Percentiles rank a stretch among this genome's conserved stretches.
These are phyloP conservation scores for Apistogramma diplotaenia DNA, from an alignment of 2,113 vertebrate genomes.

Conservation along the genomic window DNA sequence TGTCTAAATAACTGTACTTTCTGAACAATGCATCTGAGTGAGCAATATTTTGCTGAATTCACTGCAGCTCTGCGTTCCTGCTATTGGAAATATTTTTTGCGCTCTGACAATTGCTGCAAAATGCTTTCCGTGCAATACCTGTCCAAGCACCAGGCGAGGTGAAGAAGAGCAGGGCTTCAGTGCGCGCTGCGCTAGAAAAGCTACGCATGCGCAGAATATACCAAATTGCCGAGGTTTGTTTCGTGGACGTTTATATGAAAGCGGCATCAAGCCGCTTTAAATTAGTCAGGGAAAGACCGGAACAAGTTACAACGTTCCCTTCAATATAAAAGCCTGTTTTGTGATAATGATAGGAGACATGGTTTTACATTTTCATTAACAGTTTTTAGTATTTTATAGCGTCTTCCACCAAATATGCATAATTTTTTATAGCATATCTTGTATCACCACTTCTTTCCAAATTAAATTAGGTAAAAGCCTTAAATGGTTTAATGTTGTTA, in stretches of 20 bases:
- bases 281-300: neutral
- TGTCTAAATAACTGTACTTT: neutral
- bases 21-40: neutral
- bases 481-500: too few species aligned
- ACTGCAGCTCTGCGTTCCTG: too few species aligned
- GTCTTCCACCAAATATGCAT: too few species aligned
- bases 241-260: constrained; percentile 31
- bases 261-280: neutral
- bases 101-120: neutral
- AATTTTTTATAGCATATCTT: too few species aligned
- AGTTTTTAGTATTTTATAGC: neutral
- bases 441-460: too few species aligned
- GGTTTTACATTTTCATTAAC: neutral
- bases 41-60: neutral
- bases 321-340: constrained; percentile 30
- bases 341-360: neutral
- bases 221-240: constrained; percentile 47
- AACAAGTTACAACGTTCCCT: neutral
- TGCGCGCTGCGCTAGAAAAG: constrained; percentile 24
- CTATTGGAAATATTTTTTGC: neutral
- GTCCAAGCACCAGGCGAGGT: neutral
- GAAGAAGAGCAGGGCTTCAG: neutral
- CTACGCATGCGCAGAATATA: constrained; percentile 66
- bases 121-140: neutral
- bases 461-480: too few species aligned